Evolutionary conservation across 2,888 invertebrate species (phyloP).

Genomic region (Tetragnatha montana): DNA sequence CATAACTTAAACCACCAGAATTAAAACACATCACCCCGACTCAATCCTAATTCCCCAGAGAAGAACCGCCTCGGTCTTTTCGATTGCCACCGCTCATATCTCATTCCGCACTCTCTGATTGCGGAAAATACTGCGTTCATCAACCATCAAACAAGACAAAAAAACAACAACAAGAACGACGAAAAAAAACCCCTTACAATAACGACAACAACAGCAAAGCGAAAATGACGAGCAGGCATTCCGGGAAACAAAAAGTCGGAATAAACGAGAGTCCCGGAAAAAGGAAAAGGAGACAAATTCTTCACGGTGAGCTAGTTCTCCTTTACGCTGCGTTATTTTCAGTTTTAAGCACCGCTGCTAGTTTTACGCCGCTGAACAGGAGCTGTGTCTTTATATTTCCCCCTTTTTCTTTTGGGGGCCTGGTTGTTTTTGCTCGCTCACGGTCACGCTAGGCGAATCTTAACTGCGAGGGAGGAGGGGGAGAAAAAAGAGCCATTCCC

Average conservation of each 20-base stretch:
- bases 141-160: constrained; percentile 38
- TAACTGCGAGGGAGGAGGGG: constrained; percentile 44
- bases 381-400: constrained; percentile 48
- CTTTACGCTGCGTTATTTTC: constrained; percentile 61
- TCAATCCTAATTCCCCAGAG: background rate
- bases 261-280: constrained; percentile 18
- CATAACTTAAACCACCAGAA: background rate
- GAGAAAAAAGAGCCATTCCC: constrained; percentile 41
- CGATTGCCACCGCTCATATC: background rate
- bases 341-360: constrained; percentile 65
- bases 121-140: constrained; percentile 19
- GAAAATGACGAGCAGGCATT: constrained; percentile 7
- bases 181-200: background rate
- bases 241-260: constrained; percentile 2
- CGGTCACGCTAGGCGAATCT: constrained; percentile 61
- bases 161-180: constrained; percentile 6
- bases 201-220: constrained; percentile 5
- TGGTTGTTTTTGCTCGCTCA: constrained; percentile 48
- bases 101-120: constrained; percentile 9
- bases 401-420: constrained; percentile 23
- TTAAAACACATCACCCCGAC: background rate
- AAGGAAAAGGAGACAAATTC: constrained; percentile 17
- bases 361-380: constrained; percentile 59
- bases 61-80: background rate
- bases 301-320: constrained; percentile 48